A percentile compares a stretch with the other conserved stretches of the same genome.
Conservation (phyloP, 1,140 invertebrate species). For the Drosophila funebris region DNA sequence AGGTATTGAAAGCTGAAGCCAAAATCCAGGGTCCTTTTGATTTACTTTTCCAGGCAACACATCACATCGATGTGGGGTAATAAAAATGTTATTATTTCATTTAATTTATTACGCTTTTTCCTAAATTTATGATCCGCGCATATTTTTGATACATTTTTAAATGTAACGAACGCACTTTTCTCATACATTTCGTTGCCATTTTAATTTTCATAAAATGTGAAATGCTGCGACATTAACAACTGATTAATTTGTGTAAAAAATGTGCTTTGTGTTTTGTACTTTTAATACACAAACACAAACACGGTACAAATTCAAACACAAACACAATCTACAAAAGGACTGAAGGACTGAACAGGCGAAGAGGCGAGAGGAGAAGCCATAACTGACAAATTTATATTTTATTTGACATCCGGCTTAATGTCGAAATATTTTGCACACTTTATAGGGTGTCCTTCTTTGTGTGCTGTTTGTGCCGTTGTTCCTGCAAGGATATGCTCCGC, state of each 20-base stretch:
- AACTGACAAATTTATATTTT: slow-evolving; percentile 83
- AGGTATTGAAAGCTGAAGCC: slow-evolving; percentile 60
- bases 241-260: slow-evolving; percentile 43
- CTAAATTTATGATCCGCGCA: slow-evolving; percentile 79
- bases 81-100: slow-evolving; percentile 82
- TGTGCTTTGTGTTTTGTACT: slow-evolving; percentile 33
- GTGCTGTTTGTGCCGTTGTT: slow-evolving; percentile 9
- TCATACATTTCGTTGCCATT: not conserved
- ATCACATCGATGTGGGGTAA: slow-evolving; percentile 55
- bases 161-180: slow-evolving; percentile 8
- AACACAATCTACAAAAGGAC: not conserved
- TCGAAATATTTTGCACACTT: slow-evolving; percentile 68
- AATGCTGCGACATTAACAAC: slow-evolving; percentile 35
- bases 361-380: slow-evolving; percentile 58
- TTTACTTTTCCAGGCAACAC: not conserved
- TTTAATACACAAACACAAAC: slow-evolving; percentile 38
- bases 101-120: slow-evolving; percentile 82
- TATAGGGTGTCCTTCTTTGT: slow-evolving; percentile 21
- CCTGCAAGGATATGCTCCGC: slow-evolving; percentile 26
- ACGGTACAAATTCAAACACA: slow-evolving; percentile 12
- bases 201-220: slow-evolving; percentile 45
- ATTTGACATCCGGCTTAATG: slow-evolving; percentile 76
- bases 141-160: slow-evolving; percentile 77
- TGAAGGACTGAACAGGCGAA: not conserved
- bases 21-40: slow-evolving; percentile 3